A percentile compares a stretch with the other conserved stretches of the same genome.
These are phyloP conservation scores for Triplophysa bombifrons DNA, from an alignment of 2,797 vertebrate species.

Conservation along the genomic window DNA sequence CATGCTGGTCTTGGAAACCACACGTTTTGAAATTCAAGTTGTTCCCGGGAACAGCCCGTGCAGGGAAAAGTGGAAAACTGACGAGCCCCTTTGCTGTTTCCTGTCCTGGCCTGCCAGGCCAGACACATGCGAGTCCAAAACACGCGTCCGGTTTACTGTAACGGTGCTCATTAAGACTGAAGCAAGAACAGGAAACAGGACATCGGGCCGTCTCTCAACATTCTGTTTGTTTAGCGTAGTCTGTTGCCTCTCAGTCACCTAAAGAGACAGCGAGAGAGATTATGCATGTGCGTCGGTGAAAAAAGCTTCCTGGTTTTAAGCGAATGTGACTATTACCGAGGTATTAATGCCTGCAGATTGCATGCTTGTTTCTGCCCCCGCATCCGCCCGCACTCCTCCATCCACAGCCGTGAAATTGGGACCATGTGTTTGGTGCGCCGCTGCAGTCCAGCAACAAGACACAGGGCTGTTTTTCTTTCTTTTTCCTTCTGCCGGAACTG, in stretches of 20 bases:
- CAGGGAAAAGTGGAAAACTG: conserved; percentile 20
- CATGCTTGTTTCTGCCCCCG: conserved; percentile 74
- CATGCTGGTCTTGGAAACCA: conserved; percentile 45
- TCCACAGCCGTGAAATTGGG: conserved; percentile 78
- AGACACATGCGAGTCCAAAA: conserved; percentile 40
- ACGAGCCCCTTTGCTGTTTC: conserved; percentile 45
- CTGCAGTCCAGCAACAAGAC: conserved; percentile 59
- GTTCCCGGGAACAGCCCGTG: conserved; percentile 39
- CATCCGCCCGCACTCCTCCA: conserved; percentile 75
- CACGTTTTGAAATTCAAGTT: conserved; percentile 45
- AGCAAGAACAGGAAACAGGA: conserved; percentile 63
- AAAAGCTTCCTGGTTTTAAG: conserved; percentile 73
- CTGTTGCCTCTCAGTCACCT: conserved; percentile 25
- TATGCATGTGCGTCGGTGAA: conserved; percentile 10
- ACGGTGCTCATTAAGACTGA: conserved; percentile 64
- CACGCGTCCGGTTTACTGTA: conserved; percentile 64
- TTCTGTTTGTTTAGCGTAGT: conserved; percentile 43
- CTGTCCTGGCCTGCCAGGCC: conserved; percentile 36
- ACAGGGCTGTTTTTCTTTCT: conserved; percentile 60
- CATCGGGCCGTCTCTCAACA: conserved; percentile 56
- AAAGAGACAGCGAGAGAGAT: conserved; percentile 33
- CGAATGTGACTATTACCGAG: conserved; percentile 76
- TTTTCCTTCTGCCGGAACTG: conserved; percentile 62
- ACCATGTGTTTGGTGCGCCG: conserved; percentile 71
- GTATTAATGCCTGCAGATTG: conserved; percentile 81